Conservation (phyloP, 2,888 invertebrate genomes). For the Girardia tigrina region DNA sequence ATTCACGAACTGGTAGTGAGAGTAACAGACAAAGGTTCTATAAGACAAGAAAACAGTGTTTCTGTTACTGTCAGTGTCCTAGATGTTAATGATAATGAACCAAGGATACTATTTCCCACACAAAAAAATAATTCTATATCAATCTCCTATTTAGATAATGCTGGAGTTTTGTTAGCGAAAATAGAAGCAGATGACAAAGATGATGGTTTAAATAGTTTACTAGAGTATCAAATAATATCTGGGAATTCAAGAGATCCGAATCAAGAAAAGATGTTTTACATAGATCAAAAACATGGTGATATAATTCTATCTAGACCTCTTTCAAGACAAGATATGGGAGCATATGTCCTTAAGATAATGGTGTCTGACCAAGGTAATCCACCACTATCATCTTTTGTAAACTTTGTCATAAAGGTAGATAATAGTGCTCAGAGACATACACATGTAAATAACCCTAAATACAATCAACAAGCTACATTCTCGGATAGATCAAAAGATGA, state of each 20-base stretch:
- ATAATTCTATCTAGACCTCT: not conserved
- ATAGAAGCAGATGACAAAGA: constrained; percentile 32
- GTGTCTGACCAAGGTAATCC: constrained; percentile 18
- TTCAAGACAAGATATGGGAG: constrained; percentile 9
- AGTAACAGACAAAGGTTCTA: constrained; percentile 10
- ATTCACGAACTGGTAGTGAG: constrained; percentile 4
- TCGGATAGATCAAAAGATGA: not conserved
- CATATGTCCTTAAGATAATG: constrained; percentile 26
- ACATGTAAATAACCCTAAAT: not conserved
- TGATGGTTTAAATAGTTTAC: not conserved
- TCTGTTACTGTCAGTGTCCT: constrained; percentile 10
- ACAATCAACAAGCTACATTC: not conserved
- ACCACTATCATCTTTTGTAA: not conserved
- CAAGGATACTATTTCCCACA: constrained; percentile 26
- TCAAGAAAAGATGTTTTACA: constrained; percentile 11
- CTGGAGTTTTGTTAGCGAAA: not conserved
- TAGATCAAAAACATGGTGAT: not conserved
- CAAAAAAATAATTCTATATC: not conserved
- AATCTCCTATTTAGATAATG: constrained; percentile 26
- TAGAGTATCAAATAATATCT: constrained; percentile 30
- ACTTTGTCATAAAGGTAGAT: constrained; percentile 26
- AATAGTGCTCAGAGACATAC: not conserved
- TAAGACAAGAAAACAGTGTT: not conserved
- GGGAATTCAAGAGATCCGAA: not conserved
- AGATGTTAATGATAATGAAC: constrained; percentile 26